These are phyloP conservation scores for Dermatemys mawii DNA, from an alignment of 2,113 vertebrate species.

Conservation along the genomic window DNA sequence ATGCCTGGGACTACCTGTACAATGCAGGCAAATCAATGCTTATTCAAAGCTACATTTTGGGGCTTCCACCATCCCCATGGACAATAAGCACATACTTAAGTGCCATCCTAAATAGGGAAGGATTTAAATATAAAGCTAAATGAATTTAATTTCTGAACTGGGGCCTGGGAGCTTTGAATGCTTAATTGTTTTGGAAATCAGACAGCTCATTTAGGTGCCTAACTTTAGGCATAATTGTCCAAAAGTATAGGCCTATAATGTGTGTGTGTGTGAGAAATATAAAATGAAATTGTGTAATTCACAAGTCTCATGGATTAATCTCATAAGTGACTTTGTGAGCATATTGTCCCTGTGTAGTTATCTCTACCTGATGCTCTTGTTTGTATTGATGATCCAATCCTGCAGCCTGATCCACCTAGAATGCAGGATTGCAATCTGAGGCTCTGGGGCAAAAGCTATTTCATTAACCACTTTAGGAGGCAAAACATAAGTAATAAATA, in stretches of 20 bases:
- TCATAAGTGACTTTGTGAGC: background rate
- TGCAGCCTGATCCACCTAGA: constrained; percentile 10
- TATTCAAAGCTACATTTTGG: no score
- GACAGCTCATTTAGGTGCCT: background rate
- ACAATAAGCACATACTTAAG: background rate
- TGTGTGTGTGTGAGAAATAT: background rate
- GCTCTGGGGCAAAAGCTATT: background rate
- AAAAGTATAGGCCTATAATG: background rate
- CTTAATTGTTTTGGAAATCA: constrained; percentile 26
- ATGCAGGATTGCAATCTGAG: background rate
- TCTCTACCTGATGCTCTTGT: background rate
- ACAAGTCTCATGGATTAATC: constrained; percentile 1
- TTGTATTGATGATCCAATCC: constrained; percentile 15
- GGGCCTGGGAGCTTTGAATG: background rate
- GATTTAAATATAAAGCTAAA: background rate
- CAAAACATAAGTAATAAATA: background rate
- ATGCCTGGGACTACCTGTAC: no score
- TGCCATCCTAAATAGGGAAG: background rate
- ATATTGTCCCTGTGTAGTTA: background rate
- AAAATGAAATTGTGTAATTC: background rate
- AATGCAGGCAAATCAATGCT: no score
- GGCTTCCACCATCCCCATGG: background rate
- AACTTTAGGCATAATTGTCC: background rate
- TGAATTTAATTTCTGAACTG: background rate
- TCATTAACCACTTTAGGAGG: background rate